These are phyloP conservation scores for Lottia scabra DNA, from an alignment of 2,888 invertebrate genomes.

Conservation along the genomic window DNA sequence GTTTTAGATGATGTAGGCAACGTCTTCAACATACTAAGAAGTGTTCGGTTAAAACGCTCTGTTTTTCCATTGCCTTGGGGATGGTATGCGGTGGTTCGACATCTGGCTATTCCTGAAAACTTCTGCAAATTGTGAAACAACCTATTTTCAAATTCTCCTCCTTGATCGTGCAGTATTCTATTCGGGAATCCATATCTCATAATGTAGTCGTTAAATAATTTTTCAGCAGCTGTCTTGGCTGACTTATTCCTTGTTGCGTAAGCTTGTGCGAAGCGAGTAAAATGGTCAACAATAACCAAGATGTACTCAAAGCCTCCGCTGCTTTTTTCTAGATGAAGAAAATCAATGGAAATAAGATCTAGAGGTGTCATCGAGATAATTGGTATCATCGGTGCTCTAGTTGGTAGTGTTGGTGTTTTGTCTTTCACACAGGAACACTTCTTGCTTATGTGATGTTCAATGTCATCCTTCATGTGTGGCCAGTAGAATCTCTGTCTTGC, in stretches of 20 bases:
- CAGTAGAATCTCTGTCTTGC: slow-evolving; percentile 17
- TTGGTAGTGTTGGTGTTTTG: too few species aligned
- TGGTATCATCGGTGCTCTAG: too few species aligned
- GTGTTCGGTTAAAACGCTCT: too few species aligned
- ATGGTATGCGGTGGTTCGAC: too few species aligned
- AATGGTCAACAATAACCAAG: too few species aligned
- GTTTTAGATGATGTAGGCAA: neutral
- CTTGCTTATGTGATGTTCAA: slow-evolving; percentile 15
- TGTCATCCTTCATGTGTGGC: slow-evolving; percentile 16
- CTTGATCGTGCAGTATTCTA: slow-evolving; percentile 16
- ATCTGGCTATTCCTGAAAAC: slow-evolving; percentile 7
- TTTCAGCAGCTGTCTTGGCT: slow-evolving; percentile 12
- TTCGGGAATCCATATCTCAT: slow-evolving; percentile 17
- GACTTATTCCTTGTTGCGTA: too few species aligned
- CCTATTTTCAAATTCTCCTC: slow-evolving; percentile 19
- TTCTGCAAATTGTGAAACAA: slow-evolving; percentile 15
- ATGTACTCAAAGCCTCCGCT: too few species aligned
- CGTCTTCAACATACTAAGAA: slow-evolving; percentile 15
- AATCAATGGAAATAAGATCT: too few species aligned
- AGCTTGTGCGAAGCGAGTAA: too few species aligned
- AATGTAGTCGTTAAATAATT: slow-evolving; percentile 18
- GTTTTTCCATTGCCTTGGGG: too few species aligned
- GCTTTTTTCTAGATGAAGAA: too few species aligned
- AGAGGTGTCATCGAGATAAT: too few species aligned
- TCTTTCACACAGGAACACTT: slow-evolving; percentile 18